Base-by-base conservation (phyloP, 2,888 invertebrate genomes). In the Drosophila crucigera region DNA sequence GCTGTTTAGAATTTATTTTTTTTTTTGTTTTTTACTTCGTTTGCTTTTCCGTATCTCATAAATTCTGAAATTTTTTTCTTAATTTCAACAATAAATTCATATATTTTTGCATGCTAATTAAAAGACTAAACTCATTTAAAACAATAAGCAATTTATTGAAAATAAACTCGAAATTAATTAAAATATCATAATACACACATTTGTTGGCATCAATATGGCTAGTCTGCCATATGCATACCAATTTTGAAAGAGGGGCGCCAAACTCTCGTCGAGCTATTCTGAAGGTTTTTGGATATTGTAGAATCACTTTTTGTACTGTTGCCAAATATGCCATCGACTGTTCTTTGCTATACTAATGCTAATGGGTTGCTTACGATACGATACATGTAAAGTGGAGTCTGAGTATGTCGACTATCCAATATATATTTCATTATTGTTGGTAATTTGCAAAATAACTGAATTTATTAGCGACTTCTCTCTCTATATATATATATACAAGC, bases 111-210 rank as follows among this genome's bases (percentile, higher is more conserved):
- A 80, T 82, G 89, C 86, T 85, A 83, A 89, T 85, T 86, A 89
- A 67, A 68, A 77, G 71, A 74, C 82, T 56, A 72, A 85, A 77
- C 81, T 71, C 78, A 85, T 85, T 85, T 83, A 69, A 82, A 85
- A 76, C 85, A 85, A 88, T 85, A 83, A 82, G 82, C 84, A 74
- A 82, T 86, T 89, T 75, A 80, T 85, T 76, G 70, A 80, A 66
- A 72, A 88, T 63, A 65, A 69, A 73, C 70, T 68, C 54, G 66
- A 85, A 83, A 75, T 71, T 74, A 85, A 83, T 85, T 80, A 66
- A 83, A 78, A 80, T 68, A 83, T 80, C 80, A 80, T 80, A 74
- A 78, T 82, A 61, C 49, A 59, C 59, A 52, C 16, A 56, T 62
- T 69, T 53, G 59, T 55, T 66, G 77, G 71, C 74, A 80, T 74